phyloP scores from a whole-genome alignment of 2,113 vertebrate species.

The Opisthocomus hoazin region DNA sequence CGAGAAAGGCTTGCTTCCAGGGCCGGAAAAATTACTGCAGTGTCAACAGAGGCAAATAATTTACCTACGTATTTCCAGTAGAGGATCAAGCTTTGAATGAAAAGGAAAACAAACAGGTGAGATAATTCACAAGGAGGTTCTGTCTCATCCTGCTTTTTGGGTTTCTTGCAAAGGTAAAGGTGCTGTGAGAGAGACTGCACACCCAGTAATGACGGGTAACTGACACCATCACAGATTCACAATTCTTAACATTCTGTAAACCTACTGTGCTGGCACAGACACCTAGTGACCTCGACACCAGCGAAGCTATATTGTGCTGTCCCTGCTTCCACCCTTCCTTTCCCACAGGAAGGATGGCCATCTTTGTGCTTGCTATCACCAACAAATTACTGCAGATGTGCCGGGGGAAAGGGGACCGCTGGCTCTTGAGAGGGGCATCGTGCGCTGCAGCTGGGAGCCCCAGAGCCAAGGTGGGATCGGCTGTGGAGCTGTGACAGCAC shows the following conservation, averaged over 20 bases:
- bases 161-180: neutral
- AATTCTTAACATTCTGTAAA: neutral
- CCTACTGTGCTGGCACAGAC: neutral
- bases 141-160: neutral
- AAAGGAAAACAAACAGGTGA: slow-evolving; percentile 14
- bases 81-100: neutral
- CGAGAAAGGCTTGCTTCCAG: slow-evolving; percentile 9
- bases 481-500: neutral
- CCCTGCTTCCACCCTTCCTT: neutral
- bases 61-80: slow-evolving; percentile 3
- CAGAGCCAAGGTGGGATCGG: neutral
- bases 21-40: neutral
- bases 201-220: neutral
- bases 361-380: neutral
- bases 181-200: neutral
- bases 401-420: neutral
- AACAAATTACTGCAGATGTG: neutral
- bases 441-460: neutral
- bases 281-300: neutral
- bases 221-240: neutral
- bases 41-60: slow-evolving; percentile 12
- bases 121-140: neutral
- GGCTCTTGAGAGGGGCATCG: neutral
- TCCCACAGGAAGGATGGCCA: neutral
- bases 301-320: neutral